Base-by-base conservation (phyloP, 2,888 invertebrate species). In the Aphrophora alni region DNA sequence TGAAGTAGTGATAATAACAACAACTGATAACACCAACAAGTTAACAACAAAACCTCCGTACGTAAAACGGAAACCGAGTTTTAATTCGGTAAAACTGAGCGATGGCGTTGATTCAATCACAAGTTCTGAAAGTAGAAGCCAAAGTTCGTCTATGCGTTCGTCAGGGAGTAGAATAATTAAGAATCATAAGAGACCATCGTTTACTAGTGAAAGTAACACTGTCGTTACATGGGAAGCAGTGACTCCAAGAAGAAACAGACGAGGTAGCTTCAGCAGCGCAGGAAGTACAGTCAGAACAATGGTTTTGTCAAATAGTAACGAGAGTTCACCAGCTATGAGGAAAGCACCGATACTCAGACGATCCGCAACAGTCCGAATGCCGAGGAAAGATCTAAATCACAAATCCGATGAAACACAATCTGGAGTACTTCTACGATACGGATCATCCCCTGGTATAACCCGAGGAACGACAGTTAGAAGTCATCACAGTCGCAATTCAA, bases 401-500 rank as follows among this genome's bases (percentile, higher is more conserved):
- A 71, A 78, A 25, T 27, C 51, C 12, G 72, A 59, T 12, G 59
- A 71, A 14, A n/a, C 51, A 3, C 72, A 72, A 10, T 70, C 27
- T 0, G 71, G 82, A 12, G 82, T 83, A 0, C 82, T 84, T 12
- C 77, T 82, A 12, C 59, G 84, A 28, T 84, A 84, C 81, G 82
- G 84, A 25, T 84, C 84, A 2, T 80, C 81, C 25, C 82, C 83
- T 7, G 82, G 82, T 4, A 82, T 82, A 27, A 78, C 82, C 0
- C 80, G 82, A 0, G 68, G 75, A 8, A 77, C 25, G 28, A 14
- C 68, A 2, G 89, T 92, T 5, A 91, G 94, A 80, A 91, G 93
- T 0, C 95, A 94, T 86, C 95, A 95, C 87, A 93, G 94, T 14
- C 90, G 95, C 78, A 95, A 94, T 84, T 95, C 95, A 25, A 95